Evolutionary conservation across 2,797 vertebrate genomes (phyloP).

Genomic region (Lithobates pipiens): DNA sequence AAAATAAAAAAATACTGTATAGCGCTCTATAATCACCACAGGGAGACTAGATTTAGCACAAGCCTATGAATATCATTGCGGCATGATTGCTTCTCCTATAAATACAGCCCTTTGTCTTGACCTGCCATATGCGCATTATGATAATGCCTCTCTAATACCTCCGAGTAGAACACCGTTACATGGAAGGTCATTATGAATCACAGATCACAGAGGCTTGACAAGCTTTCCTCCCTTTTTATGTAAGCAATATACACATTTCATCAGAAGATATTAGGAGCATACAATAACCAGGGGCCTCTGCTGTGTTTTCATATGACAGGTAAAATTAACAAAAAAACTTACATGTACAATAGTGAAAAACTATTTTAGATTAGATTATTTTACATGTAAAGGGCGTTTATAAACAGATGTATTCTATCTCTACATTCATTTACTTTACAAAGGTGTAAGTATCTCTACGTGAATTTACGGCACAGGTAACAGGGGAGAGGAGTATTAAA

Average conservation of each 20-base stretch:
- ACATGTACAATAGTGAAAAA: background rate
- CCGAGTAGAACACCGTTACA: constrained; percentile 34
- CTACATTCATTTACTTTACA: too few species aligned
- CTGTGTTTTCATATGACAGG: background rate
- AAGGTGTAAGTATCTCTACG: too few species aligned
- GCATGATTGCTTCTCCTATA: constrained; percentile 15
- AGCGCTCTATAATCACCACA: constrained; percentile 16
- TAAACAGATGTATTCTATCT: too few species aligned
- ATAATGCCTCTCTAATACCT: constrained; percentile 51
- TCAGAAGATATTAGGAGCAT: background rate
- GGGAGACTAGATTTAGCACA: constrained; percentile 12
- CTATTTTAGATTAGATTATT: too few species aligned
- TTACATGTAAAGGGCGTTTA: too few species aligned
- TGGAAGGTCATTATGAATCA: constrained; percentile 38
- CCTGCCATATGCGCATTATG: constrained; percentile 45
- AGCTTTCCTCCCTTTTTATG: constrained; percentile 28
- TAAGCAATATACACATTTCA: constrained; percentile 34
- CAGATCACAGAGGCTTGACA: constrained; percentile 37
- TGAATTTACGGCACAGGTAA: too few species aligned
- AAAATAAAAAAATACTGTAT: background rate
- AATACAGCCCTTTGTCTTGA: constrained; percentile 37
- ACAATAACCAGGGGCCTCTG: background rate
- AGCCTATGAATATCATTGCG: constrained; percentile 4
- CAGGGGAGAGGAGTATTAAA: too few species aligned
- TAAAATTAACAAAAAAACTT: background rate